Conservation (phyloP, 2,797 vertebrate genomes). For the Staurois parvus region DNA sequence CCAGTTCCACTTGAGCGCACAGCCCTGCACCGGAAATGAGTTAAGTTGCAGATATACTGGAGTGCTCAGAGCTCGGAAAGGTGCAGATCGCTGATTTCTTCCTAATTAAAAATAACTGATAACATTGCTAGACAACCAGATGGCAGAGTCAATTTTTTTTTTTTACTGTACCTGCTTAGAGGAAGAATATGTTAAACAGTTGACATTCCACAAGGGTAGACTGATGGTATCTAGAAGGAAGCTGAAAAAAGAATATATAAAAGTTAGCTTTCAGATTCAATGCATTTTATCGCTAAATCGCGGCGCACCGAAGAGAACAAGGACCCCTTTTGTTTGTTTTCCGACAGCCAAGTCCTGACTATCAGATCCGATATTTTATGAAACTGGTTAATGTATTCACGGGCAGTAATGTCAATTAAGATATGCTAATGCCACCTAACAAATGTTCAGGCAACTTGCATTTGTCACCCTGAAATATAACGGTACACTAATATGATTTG, state of each 20-base stretch:
- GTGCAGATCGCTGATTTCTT: slow-evolving; percentile 74
- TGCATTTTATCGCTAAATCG: neutral
- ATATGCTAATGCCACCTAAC: slow-evolving; percentile 44
- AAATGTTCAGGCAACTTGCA: neutral
- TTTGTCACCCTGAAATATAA: slow-evolving; percentile 55
- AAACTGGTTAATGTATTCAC: slow-evolving; percentile 36
- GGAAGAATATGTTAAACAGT: slow-evolving; percentile 68
- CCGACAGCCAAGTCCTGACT: neutral
- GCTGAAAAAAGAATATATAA: slow-evolving; percentile 45
- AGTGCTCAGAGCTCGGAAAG: slow-evolving; percentile 69
- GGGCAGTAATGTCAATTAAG: slow-evolving; percentile 45
- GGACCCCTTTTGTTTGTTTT: neutral
- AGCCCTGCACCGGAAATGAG: slow-evolving; percentile 65
- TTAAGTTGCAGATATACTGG: slow-evolving; percentile 66
- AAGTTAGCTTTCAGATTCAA: neutral
- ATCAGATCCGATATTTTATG: slow-evolving; percentile 15
- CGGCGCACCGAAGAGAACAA: neutral
- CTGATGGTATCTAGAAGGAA: slow-evolving; percentile 68
- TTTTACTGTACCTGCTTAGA: slow-evolving; percentile 65
- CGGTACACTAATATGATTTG: slow-evolving; percentile 54
- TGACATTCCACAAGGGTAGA: slow-evolving; percentile 73
- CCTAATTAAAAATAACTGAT: slow-evolving; percentile 78
- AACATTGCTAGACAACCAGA: slow-evolving; percentile 74
- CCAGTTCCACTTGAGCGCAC: slow-evolving; percentile 70
- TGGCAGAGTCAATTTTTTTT: slow-evolving; percentile 76